phyloP scores from a whole-genome alignment of 1,140 invertebrate genomes.

The Galendromus occidentalis region DNA sequence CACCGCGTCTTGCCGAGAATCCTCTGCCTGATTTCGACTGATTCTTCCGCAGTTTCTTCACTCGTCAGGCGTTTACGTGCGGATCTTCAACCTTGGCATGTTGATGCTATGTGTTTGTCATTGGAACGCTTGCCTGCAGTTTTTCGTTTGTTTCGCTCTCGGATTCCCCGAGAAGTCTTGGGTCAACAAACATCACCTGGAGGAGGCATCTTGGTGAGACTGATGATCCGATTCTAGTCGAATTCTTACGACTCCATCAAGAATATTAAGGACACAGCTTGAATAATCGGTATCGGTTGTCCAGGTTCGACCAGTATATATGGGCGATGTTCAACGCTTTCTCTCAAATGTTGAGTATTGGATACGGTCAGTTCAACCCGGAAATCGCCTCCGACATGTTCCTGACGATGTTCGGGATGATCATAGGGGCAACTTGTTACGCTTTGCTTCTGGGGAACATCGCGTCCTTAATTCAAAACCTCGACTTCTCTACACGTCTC shows the following conservation, averaged over 20 bases:
- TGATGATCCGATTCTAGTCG: too few relatives aligned
- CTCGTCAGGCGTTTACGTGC: background rate
- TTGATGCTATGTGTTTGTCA: background rate
- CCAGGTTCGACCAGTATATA: conserved; percentile 2
- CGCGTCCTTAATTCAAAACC: background rate
- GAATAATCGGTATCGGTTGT: too few relatives aligned
- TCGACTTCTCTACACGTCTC: conserved; percentile 1
- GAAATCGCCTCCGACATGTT: conserved; percentile 5
- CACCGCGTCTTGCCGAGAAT: too few relatives aligned
- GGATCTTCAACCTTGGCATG: background rate
- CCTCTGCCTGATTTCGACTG: too few relatives aligned
- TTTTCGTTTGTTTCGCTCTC: background rate
- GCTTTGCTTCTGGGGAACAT: background rate
- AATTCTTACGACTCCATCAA: too few relatives aligned
- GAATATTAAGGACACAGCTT: too few relatives aligned
- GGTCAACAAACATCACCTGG: background rate
- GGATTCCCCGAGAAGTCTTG: conserved; percentile 2
- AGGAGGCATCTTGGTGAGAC: background rate
- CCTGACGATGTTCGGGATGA: background rate
- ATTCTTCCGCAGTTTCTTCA: background rate
- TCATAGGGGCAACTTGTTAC: background rate
- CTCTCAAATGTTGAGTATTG: conserved; percentile 2
- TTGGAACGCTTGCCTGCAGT: background rate
- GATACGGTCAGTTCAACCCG: conserved; percentile 2
- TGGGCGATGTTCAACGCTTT: conserved; percentile 7